Evolutionary conservation across 1,140 invertebrate species (phyloP).

Genomic region (Drosophila miranda): DNA sequence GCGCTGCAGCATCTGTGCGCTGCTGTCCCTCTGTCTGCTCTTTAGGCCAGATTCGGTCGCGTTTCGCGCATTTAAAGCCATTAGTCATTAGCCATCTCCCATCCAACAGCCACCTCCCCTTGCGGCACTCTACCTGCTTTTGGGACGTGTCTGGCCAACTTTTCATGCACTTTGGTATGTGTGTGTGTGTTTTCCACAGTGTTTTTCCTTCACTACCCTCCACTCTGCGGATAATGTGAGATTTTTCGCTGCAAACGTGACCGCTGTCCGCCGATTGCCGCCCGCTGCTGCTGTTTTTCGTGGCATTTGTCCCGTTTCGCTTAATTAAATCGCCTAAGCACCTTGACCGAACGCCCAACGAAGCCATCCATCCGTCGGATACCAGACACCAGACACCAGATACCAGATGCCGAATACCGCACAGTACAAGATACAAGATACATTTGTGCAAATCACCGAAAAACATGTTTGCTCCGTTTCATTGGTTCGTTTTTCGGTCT

Average conservation of each 20-base stretch:
- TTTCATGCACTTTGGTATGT: slow-evolving; percentile 48
- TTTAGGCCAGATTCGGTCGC: slow-evolving; percentile 40
- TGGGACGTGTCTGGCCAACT: slow-evolving; percentile 52
- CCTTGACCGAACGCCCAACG: slow-evolving; percentile 56
- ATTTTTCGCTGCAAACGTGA: slow-evolving; percentile 65
- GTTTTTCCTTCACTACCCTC: slow-evolving; percentile 33
- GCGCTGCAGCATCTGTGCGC: slow-evolving; percentile 16
- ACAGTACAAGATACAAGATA: slow-evolving; percentile 23
- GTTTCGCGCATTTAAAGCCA: slow-evolving; percentile 52
- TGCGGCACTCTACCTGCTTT: slow-evolving; percentile 34
- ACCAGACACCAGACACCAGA: neutral
- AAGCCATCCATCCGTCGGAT: neutral
- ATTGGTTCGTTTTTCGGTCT: slow-evolving; percentile 6
- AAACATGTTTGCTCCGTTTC: slow-evolving; percentile 58
- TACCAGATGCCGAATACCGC: neutral
- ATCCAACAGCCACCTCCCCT: slow-evolving; percentile 20
- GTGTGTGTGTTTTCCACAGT: slow-evolving; percentile 52
- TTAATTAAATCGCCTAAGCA: slow-evolving; percentile 76
- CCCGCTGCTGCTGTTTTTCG: slow-evolving; percentile 4
- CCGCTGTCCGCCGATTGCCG: slow-evolving; percentile 16
- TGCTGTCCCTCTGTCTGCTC: slow-evolving; percentile 10
- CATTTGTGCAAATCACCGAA: slow-evolving; percentile 72
- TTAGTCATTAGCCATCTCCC: slow-evolving; percentile 61
- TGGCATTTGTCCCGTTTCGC: slow-evolving; percentile 31
- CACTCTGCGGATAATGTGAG: slow-evolving; percentile 46